These are phyloP conservation scores for Drosophila nigromelanica DNA, from an alignment of 1,140 invertebrate species.

Conservation along the genomic window DNA sequence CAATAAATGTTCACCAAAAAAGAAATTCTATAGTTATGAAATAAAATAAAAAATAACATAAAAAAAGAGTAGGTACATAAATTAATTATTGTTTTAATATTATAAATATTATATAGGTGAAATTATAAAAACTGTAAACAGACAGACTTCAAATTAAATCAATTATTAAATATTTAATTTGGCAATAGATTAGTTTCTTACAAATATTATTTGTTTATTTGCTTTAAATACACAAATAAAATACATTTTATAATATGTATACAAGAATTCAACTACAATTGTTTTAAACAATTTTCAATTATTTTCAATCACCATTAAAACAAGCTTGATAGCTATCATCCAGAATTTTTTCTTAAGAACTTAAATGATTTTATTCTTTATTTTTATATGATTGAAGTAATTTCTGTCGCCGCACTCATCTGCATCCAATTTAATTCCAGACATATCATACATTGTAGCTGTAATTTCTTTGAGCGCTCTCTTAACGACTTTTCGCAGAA, in stretches of 20 bases:
- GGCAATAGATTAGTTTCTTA: too few species aligned
- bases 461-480: constrained; percentile 67
- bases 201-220: too few species aligned
- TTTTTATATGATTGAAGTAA: neutral
- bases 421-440: constrained; percentile 1
- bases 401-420: neutral
- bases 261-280: neutral
- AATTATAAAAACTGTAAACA: too few species aligned
- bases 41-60: too few species aligned
- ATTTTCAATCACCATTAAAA: neutral
- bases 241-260: neutral
- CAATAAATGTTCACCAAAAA: too few species aligned
- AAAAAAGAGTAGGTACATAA: too few species aligned
- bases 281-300: neutral
- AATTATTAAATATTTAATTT: too few species aligned
- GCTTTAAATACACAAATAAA: neutral
- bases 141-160: too few species aligned
- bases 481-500: constrained; percentile 73
- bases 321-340: neutral
- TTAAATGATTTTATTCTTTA: constrained; percentile 1
- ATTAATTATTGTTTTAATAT: too few species aligned
- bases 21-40: too few species aligned
- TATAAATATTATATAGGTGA: too few species aligned
- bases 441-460: constrained; percentile 60
- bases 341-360: neutral